Evolutionary conservation across 2,797 vertebrate genomes (phyloP), one percentile per base, ranked within the genome.

Genomic region (Urocyon cinereoargenteus): DNA sequence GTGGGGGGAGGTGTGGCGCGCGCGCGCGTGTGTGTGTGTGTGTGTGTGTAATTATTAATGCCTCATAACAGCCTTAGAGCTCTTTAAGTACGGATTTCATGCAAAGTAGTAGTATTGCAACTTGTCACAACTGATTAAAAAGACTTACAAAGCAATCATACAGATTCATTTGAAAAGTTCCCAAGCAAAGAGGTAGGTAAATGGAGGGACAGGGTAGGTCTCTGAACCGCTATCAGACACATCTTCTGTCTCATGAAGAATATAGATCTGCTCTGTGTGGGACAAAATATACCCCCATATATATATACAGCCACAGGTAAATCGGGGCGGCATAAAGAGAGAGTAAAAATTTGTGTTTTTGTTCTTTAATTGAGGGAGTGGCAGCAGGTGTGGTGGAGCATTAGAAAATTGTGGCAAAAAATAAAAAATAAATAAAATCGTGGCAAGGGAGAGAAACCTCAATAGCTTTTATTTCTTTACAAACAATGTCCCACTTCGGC

Each of bases 391-490:
- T 31, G 28, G 28, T 9, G 66, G 59, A 72, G 1, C 6, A 45
- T 61, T 73, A 55, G 66, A 89, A 88, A 96, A 86, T 59, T 83
- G 57, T 94, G 86, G 26, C 51, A 89, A 96, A 45, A 45, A 45
- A 45, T 45, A 45, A 45, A 45, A 45, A 45, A 45, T 45, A 45
- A 45, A 45, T 45, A 89, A 88, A 96, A 86, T 59, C 79, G 57
- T 94, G 86, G 26, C 51, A 89, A 96, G 19, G 92, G 62, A 95
- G 3, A 0, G 24, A 94, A 92, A 86, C 24, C 66, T 96, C 75
- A 94, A 94, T 49, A 94, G 62, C 28, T 87, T 96, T 97, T 96
- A 90, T 97, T 96, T 97, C 45, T 92, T 98, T 96, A 66, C 91
- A 97, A 94, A 98, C 31, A 98, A 97, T 49, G 34, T 2, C 51